Conservation (phyloP, 2,797 vertebrate species). For the Macroramphosus scolopax region DNA sequence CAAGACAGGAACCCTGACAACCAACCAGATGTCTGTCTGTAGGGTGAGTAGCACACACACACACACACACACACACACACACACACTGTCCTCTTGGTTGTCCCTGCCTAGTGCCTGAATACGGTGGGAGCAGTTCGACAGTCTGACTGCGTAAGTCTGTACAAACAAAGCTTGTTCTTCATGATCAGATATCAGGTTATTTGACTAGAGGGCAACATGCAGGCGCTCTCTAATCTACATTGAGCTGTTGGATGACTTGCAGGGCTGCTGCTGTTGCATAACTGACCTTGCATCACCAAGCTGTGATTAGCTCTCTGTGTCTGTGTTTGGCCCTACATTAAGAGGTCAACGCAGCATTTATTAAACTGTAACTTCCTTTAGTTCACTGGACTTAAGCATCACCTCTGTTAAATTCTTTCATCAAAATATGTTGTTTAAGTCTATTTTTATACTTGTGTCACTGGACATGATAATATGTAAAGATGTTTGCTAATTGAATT, state of each 20-base stretch:
- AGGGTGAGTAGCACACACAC: slow-evolving; percentile 79
- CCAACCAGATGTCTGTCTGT: slow-evolving; percentile 98
- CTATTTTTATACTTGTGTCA: no score
- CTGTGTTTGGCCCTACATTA: slow-evolving; percentile 19
- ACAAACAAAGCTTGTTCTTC: slow-evolving; percentile 23
- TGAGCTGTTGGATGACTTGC: slow-evolving; percentile 73
- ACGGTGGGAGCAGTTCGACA: slow-evolving; percentile 3
- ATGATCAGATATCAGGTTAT: slow-evolving; percentile 29
- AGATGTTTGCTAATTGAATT: no score
- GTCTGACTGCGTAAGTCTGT: slow-evolving; percentile 6
- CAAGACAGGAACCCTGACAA: slow-evolving; percentile 96
- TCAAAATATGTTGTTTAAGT: no score
- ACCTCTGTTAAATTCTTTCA: no score
- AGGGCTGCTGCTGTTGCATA: slow-evolving; percentile 83
- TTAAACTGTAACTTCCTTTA: no score
- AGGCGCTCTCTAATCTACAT: slow-evolving; percentile 68
- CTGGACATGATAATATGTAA: no score
- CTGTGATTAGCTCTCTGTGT: slow-evolving; percentile 54
- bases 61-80: slow-evolving; percentile 10
- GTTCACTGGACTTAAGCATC: no score
- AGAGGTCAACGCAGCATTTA: slow-evolving; percentile 34
- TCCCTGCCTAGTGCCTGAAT: slow-evolving; percentile 25
- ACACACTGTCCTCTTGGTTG: slow-evolving; percentile 14
- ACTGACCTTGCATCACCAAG: slow-evolving; percentile 77
- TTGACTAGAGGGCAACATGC: slow-evolving; percentile 19